phyloP scores from a whole-genome alignment of 2,113 vertebrate species.

The Sitta europaea region DNA sequence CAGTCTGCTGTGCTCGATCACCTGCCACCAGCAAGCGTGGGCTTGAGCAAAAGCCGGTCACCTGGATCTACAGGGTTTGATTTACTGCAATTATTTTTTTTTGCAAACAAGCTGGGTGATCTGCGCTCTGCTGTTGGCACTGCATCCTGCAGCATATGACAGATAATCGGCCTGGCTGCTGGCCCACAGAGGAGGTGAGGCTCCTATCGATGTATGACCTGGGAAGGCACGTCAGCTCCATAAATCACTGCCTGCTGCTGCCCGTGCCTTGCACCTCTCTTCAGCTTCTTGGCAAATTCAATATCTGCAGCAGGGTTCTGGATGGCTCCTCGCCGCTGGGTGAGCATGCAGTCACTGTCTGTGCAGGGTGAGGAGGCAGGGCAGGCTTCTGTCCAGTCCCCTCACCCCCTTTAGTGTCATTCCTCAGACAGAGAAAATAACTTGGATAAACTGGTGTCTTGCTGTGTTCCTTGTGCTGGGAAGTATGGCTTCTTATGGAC shows the following conservation, averaged over 20 bases:
- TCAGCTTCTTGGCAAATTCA: neutral
- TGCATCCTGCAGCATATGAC: neutral
- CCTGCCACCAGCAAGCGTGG: neutral
- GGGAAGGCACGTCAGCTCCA: neutral
- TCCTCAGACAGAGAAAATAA: neutral
- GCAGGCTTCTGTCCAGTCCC: neutral
- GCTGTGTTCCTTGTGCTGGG: fast-evolving
- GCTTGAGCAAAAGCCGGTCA: neutral
- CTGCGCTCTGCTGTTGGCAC: neutral
- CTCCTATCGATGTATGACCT: conserved; percentile 10
- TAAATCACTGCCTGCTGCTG: neutral
- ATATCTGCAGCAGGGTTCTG: fast-evolving
- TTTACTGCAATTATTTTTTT: neutral
- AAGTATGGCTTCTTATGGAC: fast-evolving
- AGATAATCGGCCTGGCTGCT: conserved; percentile 39
- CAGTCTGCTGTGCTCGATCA: neutral
- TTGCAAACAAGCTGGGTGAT: neutral
- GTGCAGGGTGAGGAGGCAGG: fast-evolving
- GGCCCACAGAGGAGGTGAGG: neutral
- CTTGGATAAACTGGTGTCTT: neutral
- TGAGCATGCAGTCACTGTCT: fast-evolving
- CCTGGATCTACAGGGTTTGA: neutral
- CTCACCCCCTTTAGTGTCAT: fast-evolving
- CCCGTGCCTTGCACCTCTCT: neutral
- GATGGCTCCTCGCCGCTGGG: fast-evolving